Evolutionary conservation across 1,140 invertebrate species (phyloP), one percentile per base, ranked within the genome.

Genomic region (Rhagoletis pomonella): DNA sequence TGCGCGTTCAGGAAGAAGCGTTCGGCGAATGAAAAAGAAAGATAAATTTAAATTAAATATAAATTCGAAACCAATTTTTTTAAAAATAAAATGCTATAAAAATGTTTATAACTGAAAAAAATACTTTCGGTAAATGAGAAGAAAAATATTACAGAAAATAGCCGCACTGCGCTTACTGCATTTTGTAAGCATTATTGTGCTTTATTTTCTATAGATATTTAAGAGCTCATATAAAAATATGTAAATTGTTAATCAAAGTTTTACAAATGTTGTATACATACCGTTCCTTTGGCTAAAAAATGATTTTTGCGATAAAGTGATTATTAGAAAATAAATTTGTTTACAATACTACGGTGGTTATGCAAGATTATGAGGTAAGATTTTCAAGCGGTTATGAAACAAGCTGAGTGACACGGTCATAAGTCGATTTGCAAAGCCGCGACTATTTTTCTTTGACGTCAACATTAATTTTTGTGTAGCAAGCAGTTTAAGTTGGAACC

Each of bases 21-120:
- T 81, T 64, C 44, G 73, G 62, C 50, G 58, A 84, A 87, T 87
- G 47, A 87, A 81, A 88, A 88, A 88, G 62, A 55, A 85, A 87
- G 86, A 87, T 84, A 84, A 87, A 65, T 77, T 17, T 58, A 87
- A 73, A 87, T 19, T 73, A 69, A 87, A 55, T 29, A 86, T 12
- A 65, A 86, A 87, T 42, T 19, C 14, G 4, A 39, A 77, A 87
- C 29, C 1, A 77, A 73, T 59, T 14, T 60, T 60, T 77, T 29
- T 87, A 7, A 42, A 64, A 86, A 67, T 67, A 17, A 67, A 67
- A 86, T 4, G 5, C 12, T n/a, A 86, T 59, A 39, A 44, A 42
- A 60, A 60, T 14, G 42, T 62, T 17, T 50, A n/a, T 7, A 50
- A 77, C 50, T 55, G 10, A 81, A 55, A 12, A n/a, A 19, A 19